Evolutionary conservation across 2,888 invertebrate genomes (phyloP), one percentile per base, ranked within the genome.

Genomic region (Eumacrocentrus americanus): DNA sequence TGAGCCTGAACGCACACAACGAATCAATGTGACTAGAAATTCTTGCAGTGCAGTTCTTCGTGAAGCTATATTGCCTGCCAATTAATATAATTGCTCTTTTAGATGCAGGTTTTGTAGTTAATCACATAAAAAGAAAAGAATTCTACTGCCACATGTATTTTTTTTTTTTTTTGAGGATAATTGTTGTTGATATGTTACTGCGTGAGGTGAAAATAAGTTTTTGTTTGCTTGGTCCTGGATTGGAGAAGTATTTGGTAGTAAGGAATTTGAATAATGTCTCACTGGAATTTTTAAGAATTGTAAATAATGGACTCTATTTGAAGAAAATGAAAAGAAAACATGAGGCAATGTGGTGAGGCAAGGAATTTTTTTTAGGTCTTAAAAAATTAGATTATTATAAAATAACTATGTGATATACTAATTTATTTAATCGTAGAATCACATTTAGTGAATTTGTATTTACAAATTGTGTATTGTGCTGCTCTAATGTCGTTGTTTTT

Each of bases 351-450:
- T 54, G 44, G 29, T 55, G 53, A 29, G 22, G 38, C 40, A 34
- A 60, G 52, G 44, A 38, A 35, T 47, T 53, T 51, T 51, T 60
- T 56, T 51, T 29, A 29, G 29, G 4, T 42, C 20, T 18, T 22
- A 46, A n/a, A 11, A 46, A 46, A 22, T 4, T 25, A 25, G 14
- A 14, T 46, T 3, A 23, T 25, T 46, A 46, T 1, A 46, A 51
- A 35, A 35, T 57, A 60, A 60, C 48, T 64, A 72, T 72, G 72
- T 72, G 69, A 69, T 66, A 67, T 64, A 53, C 61, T 72, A 71
- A 74, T 71, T 72, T 74, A 74, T 74, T 74, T 69, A 68, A 68
- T 60, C 61, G 66, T 69, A 69, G 70, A 67, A 63, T 55, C 56
- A 25, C 51, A 38, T 40, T 56, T 48, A 40, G 25, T 52, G 38